phyloP scores from a whole-genome alignment of 2,797 vertebrate genomes.

The Macropus fuliginosus region DNA sequence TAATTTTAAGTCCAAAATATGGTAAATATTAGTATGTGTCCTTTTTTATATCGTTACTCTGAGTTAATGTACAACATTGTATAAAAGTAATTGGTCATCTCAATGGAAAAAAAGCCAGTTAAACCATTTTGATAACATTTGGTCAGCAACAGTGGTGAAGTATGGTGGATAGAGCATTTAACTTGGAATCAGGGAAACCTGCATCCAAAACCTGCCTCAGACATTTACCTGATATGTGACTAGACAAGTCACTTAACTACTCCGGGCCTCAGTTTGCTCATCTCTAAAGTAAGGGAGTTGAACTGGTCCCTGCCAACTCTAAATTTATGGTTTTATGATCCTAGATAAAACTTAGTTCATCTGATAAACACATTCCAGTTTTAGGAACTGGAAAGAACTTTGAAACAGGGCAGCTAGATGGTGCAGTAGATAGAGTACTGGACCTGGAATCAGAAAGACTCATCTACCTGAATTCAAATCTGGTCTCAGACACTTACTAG shows the following conservation, averaged over 20 bases:
- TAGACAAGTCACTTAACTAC: not conserved
- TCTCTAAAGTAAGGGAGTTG: not conserved
- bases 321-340: not conserved
- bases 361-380: not conserved
- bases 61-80: not conserved
- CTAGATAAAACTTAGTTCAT: not conserved
- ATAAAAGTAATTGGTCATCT: not conserved
- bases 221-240: not conserved
- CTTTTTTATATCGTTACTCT: constrained; percentile 4
- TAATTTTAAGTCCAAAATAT: constrained; percentile 5
- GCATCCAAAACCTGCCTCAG: not conserved
- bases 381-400: not conserved
- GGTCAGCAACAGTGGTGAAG: not conserved
- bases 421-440: not conserved
- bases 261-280: not conserved
- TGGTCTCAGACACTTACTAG: not conserved
- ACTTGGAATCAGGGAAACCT: not conserved
- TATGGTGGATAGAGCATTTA: not conserved
- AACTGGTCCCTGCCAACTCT: not conserved
- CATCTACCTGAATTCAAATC: not conserved
- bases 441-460: not conserved
- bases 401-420: not conserved
- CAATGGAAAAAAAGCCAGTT: not conserved
- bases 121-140: not conserved
- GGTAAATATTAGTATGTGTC: constrained; percentile 13